phyloP scores from a whole-genome alignment of 2,797 vertebrate species.

The Sebastes reedi region DNA sequence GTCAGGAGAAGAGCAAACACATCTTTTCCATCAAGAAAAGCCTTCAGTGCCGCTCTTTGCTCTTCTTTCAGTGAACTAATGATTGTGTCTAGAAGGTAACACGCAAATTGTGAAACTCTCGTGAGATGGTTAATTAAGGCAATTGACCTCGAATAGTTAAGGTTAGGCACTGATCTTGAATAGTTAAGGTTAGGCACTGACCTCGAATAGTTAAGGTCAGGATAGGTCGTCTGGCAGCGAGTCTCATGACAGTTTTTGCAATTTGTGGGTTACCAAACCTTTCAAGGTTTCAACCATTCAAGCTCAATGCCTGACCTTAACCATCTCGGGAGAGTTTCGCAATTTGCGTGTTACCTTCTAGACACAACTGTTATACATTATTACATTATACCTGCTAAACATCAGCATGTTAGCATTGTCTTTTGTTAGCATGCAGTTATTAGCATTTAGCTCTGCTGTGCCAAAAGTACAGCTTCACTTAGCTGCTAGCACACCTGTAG shows the following conservation, averaged over 20 bases:
- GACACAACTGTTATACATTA: not conserved
- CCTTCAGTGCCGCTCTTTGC: not conserved
- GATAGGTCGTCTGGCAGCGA: too few relatives aligned
- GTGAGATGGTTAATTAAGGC: not conserved
- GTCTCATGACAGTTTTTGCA: too few relatives aligned
- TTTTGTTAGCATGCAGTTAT: not conserved
- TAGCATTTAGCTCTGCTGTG: not conserved
- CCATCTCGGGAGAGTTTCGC: not conserved
- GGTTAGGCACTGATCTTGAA: rapidly evolving
- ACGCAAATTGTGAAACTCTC: not conserved
- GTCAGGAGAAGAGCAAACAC: rapidly evolving
- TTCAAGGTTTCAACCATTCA: too few relatives aligned
- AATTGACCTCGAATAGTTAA: too few relatives aligned
- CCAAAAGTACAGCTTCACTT: not conserved
- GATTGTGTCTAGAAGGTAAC: not conserved
- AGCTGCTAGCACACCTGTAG: not conserved
- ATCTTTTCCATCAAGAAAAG: not conserved
- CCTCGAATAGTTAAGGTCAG: too few relatives aligned
- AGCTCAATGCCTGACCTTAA: not conserved
- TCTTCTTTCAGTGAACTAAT: not conserved
- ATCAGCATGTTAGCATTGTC: not conserved
- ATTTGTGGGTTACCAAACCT: too few relatives aligned
- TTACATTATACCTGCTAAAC: not conserved
- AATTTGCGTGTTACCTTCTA: not conserved
- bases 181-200: too few relatives aligned